Evolutionary conservation across 2,797 vertebrate species (phyloP).

Genomic region (Sorex maritimensis): DNA sequence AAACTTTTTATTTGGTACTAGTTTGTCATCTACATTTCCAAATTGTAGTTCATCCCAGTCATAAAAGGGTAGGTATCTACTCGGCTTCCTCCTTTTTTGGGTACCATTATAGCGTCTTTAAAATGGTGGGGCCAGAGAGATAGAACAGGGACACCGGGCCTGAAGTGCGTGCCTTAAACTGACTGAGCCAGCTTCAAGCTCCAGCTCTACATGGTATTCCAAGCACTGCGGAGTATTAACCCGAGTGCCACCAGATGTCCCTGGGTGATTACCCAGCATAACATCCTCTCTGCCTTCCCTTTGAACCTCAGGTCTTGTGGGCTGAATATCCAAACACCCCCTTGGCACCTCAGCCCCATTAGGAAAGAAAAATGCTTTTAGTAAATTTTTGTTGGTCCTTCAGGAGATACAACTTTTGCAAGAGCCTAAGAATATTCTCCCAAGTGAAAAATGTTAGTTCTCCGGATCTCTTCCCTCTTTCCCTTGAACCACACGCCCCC

Average conservation of each 20-base stretch:
- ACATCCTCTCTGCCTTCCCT: no score
- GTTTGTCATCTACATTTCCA: no score
- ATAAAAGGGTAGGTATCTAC: background rate
- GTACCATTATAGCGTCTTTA: background rate
- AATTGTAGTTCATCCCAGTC: background rate
- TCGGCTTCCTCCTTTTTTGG: constrained; percentile 29
- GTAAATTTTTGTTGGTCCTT: background rate
- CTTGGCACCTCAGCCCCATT: no score
- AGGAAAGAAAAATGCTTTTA: background rate
- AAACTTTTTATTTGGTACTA: background rate
- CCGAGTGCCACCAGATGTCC: no score
- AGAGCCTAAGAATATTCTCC: background rate
- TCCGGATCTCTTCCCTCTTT: background rate
- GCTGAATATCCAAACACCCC: no score
- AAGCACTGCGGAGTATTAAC: no score
- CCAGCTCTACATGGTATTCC: no score
- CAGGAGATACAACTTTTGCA: background rate
- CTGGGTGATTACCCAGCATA: no score
- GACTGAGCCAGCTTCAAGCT: no score
- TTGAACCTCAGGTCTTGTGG: no score
- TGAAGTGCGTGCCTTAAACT: no score
- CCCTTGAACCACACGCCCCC: background rate
- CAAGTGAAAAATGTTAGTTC: background rate
- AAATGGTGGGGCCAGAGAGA: background rate
- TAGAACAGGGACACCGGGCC: no score